Base-by-base conservation (phyloP, 2,888 invertebrate genomes). In the Spodoptera littoralis region DNA sequence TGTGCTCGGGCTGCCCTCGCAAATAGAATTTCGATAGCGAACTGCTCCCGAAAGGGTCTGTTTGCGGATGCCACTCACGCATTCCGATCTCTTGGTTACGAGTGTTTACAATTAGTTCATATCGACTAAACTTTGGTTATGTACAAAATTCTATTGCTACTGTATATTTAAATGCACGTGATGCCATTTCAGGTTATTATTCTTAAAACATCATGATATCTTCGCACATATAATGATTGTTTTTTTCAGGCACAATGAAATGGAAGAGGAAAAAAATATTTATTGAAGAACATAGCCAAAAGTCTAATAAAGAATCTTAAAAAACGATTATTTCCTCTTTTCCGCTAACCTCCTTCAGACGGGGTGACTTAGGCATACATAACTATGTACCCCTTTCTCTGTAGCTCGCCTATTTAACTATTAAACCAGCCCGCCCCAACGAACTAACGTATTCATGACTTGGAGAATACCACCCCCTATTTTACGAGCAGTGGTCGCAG, bases 391-490 rank as follows among this genome's bases (percentile, higher is more conserved):
- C 84, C 85, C 83, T 84, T 85, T 82, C 83, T 80, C 83, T 82
- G 69, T 77, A 76, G 82, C 84, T 84, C 79, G 73, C 83, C 90
- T 92, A 88, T 92, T 93, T 92, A 92, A 92, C 90, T 92, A 93
- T 93, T 93, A 90, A 93, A 90, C 86, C 83, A 85, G 86, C 84
- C 87, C 85, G 84, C 85, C 82, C 82, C 84, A 81, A 81, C 80
- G 81, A 83, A 86, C 90, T 94, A 91, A 92, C 90, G 88, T 93
- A 93, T 93, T 93, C 93, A 94, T 93, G 93, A 91, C 89, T 88
- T 86, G 82, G 90, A 90, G 90, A 90, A 90, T 88, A 88, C 88
- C 83, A 85, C 87, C 87, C 87, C 82, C 84, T 86, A 88, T 89
- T 93, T 93, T 93, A 93, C 92, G 92, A 91, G 86, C 87, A 84